Evolutionary conservation across 2,113 vertebrate genomes (phyloP), one percentile per base, ranked within the genome.

Genomic region (Kryptolebias marmoratus): DNA sequence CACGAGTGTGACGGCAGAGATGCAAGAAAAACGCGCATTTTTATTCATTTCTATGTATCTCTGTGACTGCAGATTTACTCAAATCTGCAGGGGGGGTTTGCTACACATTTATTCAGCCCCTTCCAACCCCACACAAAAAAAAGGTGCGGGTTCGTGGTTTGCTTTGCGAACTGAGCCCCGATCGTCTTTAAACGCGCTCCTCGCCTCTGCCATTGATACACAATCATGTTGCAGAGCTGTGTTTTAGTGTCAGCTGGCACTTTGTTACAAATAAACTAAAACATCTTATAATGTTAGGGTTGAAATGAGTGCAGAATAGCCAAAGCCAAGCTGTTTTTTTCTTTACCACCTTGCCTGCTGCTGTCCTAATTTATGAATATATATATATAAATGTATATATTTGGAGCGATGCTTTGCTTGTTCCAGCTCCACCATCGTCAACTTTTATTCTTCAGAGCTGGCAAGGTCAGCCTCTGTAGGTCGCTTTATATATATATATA

Each of bases 1-100:
- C 89, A 90, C 80, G 88, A 88, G 89, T 88, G 91, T 70, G 86
- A 90, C 87, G 91, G 91, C 92, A 90, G 88, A 84, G 84, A 86
- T 82, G 86, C 73, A 66, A 71, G 83, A 73, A 83, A 78, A 74
- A 79, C 84, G 7, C 66, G 59, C 89, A 88, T 84, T 84, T 84
- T 76, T 22, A 22, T 22, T 87, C 15, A 68, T 57, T 52, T 74
- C 2, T 49, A 61, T 72, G 76, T 10, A 36, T 11, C 50, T 56
- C 30, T 44, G 53, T 83, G 79, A 72, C 53, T 53, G 42, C 42
- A 54, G 45, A 69, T 52, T 13, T n/a, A 15, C 18, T 18, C 14
- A 49, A 47, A 5, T 39, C 45, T 30, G 64, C 22, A 1, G 31
- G 64, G 22, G 22, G 22, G 16, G 36, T 79, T 67, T 63, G 32